phyloP scores from a whole-genome alignment of 2,888 invertebrate species.

The Metopia argyrocephala region DNA sequence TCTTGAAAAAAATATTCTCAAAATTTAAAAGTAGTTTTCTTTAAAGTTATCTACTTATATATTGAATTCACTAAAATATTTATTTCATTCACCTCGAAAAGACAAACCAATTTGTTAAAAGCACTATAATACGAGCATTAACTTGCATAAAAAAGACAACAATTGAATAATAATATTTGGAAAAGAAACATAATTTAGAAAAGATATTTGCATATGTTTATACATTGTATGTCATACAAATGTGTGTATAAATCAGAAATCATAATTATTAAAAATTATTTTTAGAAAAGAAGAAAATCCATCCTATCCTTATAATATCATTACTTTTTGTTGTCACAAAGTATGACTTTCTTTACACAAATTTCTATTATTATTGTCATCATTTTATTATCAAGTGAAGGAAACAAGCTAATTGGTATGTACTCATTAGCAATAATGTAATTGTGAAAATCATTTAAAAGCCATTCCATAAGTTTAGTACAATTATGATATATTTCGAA shows the following conservation, averaged over 20 bases:
- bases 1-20: background rate
- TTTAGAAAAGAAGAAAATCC: conserved; percentile 12
- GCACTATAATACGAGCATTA: background rate
- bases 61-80: too few species aligned
- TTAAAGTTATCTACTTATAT: too few species aligned
- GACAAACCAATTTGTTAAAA: background rate
- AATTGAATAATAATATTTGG: too few species aligned
- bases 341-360: background rate
- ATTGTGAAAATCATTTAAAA: background rate
- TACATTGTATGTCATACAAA: background rate
- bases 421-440: background rate
- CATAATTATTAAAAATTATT: conserved; percentile 2
- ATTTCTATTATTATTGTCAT: conserved; percentile 6
- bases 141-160: too few species aligned
- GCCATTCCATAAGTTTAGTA: background rate
- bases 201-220: too few species aligned
- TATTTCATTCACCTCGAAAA: background rate
- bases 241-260: background rate
- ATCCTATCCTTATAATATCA: background rate
- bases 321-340: conserved; percentile 2
- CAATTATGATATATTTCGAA: too few species aligned
- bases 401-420: conserved; percentile 22
- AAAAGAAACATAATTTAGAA: too few species aligned
- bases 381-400: conserved; percentile 19
- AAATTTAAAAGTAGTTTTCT: background rate